Evolutionary conservation across 2,888 invertebrate species (phyloP).

Genomic region (Chaitophorus viminalis): DNA sequence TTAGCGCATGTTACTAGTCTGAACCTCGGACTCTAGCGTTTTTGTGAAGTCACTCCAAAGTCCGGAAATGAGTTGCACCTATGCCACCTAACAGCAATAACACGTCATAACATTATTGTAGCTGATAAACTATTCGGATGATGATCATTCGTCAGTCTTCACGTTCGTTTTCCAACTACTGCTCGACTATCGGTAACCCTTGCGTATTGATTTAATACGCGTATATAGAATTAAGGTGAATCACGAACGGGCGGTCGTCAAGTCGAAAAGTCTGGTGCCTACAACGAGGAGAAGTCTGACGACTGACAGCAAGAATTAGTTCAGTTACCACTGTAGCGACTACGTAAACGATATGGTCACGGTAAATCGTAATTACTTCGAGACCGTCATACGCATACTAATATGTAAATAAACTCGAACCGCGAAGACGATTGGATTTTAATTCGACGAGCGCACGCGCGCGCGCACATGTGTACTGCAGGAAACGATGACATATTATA

Average conservation of each 20-base stretch:
- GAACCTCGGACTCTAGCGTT: not conserved
- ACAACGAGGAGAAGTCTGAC: not conserved
- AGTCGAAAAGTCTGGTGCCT: not conserved
- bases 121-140: not conserved
- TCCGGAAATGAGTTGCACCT: not conserved
- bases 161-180: slow-evolving; percentile 17
- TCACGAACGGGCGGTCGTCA: not conserved
- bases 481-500: not conserved
- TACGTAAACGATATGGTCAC: not conserved
- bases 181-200: not conserved
- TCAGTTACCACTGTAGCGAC: too few relatives aligned
- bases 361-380: not conserved
- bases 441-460: not conserved
- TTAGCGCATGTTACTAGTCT: not conserved
- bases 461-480: not conserved
- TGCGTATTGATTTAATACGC: slow-evolving; percentile 4
- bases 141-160: not conserved
- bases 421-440: not conserved
- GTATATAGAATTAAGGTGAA: slow-evolving; percentile 13
- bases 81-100: not conserved
- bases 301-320: too few relatives aligned
- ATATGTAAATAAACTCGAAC: not conserved
- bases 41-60: not conserved
- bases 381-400: not conserved
- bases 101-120: not conserved